These are phyloP conservation scores for Microvelia longipes DNA, from an alignment of 1,140 invertebrate species.

Conservation along the genomic window DNA sequence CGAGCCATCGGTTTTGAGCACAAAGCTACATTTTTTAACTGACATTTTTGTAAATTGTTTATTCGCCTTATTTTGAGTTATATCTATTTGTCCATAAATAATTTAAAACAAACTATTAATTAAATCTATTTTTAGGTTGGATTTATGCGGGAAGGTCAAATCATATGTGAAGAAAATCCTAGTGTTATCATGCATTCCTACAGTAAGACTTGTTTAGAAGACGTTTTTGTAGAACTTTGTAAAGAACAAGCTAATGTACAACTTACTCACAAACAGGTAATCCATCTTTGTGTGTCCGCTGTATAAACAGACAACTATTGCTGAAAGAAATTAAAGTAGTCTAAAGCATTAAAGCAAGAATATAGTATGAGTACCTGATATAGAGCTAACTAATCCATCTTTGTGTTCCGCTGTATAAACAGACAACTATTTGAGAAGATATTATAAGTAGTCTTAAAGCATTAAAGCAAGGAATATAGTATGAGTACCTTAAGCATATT, in stretches of 20 bases:
- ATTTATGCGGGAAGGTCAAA: slow-evolving; percentile 40
- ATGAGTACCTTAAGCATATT: too few relatives aligned
- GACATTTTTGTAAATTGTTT: too few relatives aligned
- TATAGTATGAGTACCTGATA: too few relatives aligned
- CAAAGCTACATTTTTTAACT: background rate
- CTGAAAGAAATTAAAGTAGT: background rate
- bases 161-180: slow-evolving; percentile 41
- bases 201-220: slow-evolving; percentile 36
- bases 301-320: background rate
- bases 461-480: too few relatives aligned
- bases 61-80: too few relatives aligned
- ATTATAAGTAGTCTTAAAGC: too few relatives aligned
- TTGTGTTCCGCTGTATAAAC: too few relatives aligned
- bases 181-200: slow-evolving; percentile 32
- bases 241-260: slow-evolving; percentile 8
- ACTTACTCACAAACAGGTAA: background rate
- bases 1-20: background rate
- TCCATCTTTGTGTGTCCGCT: too few relatives aligned
- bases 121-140: slow-evolving; percentile 32
- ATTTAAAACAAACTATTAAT: background rate
- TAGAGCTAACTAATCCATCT: too few relatives aligned
- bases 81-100: too few relatives aligned
- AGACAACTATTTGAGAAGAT: too few relatives aligned
- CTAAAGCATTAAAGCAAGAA: background rate
- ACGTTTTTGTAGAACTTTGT: slow-evolving; percentile 39